A percentile compares a stretch with the other conserved stretches of the same genome.
Evolutionary conservation across 1,140 invertebrate genomes (phyloP).

Genomic region (Ladona fulva): DNA sequence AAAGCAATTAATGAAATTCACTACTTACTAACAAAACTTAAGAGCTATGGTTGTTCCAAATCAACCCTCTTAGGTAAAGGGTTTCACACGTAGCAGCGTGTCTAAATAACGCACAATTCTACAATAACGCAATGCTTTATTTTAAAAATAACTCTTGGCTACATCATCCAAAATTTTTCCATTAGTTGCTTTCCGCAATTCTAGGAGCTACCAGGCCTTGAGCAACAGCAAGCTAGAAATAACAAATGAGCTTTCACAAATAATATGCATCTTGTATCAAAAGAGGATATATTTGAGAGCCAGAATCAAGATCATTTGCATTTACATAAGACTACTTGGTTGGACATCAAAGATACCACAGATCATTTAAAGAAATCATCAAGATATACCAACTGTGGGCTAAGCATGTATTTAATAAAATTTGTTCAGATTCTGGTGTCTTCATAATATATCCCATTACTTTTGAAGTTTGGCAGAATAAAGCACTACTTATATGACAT

Average conservation of each 20-base stretch:
- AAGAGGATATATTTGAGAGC: neutral
- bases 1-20: constrained; percentile 8
- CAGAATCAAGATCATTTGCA: neutral
- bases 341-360: neutral
- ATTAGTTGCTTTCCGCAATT: constrained; percentile 13
- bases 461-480: constrained; percentile 10
- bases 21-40: neutral
- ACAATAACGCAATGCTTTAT: constrained; percentile 13
- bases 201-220: constrained; percentile 11
- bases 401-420: neutral
- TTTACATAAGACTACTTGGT: neutral
- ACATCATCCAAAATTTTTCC: constrained; percentile 14
- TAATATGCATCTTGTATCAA: constrained; percentile 3
- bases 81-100: neutral
- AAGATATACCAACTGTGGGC: neutral
- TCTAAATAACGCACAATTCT: constrained; percentile 15
- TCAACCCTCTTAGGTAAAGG: neutral
- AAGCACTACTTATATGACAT: neutral
- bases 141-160: constrained; percentile 12
- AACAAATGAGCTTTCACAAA: neutral
- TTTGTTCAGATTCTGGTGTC: neutral
- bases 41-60: neutral
- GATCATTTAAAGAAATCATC: neutral
- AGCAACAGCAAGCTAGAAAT: constrained; percentile 16
- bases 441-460: neutral